Conservation (phyloP, 2,797 vertebrate species). For the Etheostoma nigrum region DNA sequence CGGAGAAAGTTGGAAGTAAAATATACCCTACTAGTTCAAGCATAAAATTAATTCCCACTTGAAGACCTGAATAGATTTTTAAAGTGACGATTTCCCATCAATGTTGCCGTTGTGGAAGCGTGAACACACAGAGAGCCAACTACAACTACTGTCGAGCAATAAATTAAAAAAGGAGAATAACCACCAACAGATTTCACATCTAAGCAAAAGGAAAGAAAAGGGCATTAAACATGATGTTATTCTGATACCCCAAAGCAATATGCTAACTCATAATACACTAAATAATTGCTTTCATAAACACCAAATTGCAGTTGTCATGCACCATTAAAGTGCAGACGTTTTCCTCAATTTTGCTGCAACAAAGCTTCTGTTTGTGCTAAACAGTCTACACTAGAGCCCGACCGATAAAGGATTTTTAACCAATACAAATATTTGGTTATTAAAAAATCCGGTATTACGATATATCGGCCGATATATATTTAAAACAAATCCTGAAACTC, state of each 20-base stretch:
- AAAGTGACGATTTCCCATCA: slow-evolving; percentile 17
- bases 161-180: too few species aligned
- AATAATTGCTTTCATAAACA: neutral
- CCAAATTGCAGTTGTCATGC: neutral
- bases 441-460: too few species aligned
- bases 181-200: neutral
- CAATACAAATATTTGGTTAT: too few species aligned
- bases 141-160: too few species aligned
- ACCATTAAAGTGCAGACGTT: neutral
- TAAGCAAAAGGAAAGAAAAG: neutral
- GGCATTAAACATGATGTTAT: neutral
- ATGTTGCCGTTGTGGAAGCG: slow-evolving; percentile 30
- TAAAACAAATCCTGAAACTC: too few species aligned
- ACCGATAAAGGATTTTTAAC: too few species aligned
- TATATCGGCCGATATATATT: too few species aligned
- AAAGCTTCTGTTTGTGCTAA: neutral
- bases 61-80: slow-evolving; percentile 35
- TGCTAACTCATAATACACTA: neutral
- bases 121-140: slow-evolving; percentile 15
- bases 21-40: slow-evolving; percentile 22
- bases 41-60: slow-evolving; percentile 23
- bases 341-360: neutral
- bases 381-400: neutral
- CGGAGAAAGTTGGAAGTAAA: slow-evolving; percentile 8
- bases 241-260: neutral